Conservation (phyloP, 2,113 vertebrate species). For the Gymnobelideus leadbeateri region DNA sequence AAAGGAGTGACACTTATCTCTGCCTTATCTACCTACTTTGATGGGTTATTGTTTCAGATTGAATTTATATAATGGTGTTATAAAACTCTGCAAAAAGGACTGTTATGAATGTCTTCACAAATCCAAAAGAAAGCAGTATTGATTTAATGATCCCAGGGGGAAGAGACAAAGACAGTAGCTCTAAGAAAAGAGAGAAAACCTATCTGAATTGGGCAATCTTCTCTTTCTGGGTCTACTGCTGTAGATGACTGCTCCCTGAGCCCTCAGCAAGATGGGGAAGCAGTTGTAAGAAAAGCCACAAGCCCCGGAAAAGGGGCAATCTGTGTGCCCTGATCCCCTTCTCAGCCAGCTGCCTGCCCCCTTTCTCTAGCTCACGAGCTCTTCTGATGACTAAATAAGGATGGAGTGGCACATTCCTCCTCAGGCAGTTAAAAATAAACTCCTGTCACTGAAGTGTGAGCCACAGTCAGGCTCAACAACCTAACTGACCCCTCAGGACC, state of each 20-base stretch:
- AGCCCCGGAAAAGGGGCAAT: neutral
- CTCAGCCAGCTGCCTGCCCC: neutral
- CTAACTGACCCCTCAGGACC: neutral
- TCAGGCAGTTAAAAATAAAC: conserved; percentile 1
- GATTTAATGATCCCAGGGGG: neutral
- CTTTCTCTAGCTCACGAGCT: neutral
- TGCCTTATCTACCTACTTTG: neutral
- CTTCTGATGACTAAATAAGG: conserved; percentile 6
- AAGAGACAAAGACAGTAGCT: neutral
- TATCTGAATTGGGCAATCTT: neutral
- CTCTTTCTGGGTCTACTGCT: neutral
- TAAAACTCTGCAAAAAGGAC: neutral
- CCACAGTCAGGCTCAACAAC: neutral
- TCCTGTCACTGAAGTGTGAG: conserved; percentile 7
- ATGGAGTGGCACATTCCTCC: neutral
- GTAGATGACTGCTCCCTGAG: neutral
- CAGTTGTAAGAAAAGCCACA: neutral
- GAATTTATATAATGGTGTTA: neutral
- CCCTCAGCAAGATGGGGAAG: neutral
- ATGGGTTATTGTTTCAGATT: neutral
- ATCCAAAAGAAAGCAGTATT: neutral
- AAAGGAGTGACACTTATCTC: neutral
- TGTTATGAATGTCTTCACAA: neutral
- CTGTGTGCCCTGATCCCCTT: neutral
- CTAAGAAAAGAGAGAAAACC: neutral